These are phyloP conservation scores for Melitaea athalia DNA, from an alignment of 2,888 invertebrate species.

Conservation along the genomic window DNA sequence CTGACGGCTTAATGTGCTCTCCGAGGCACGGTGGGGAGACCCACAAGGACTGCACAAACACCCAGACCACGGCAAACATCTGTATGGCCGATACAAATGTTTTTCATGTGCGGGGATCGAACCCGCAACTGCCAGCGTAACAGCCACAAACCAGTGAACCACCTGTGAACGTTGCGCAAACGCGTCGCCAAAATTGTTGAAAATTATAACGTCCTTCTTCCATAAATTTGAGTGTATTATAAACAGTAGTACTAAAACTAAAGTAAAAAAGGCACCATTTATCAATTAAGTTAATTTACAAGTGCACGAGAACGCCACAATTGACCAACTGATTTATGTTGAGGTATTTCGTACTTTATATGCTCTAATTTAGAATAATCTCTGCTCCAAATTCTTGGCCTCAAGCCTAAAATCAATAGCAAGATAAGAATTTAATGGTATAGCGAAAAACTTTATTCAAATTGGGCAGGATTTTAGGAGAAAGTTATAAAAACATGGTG, in stretches of 20 bases:
- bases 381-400: neutral
- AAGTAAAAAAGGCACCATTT: neutral
- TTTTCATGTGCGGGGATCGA: too few relatives aligned
- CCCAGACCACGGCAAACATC: too few relatives aligned
- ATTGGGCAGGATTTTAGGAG: neutral
- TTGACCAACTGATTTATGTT: neutral
- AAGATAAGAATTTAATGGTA: neutral
- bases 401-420: slow-evolving; percentile 3
- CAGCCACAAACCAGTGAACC: too few relatives aligned
- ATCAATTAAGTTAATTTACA: neutral
- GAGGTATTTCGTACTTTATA: neutral
- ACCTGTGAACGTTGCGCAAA: too few relatives aligned
- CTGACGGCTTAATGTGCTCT: too few relatives aligned
- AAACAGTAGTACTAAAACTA: neutral
- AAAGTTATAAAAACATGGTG: neutral
- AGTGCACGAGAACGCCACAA: neutral
- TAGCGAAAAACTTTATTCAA: neutral
- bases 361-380: slow-evolving; percentile 3
- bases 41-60: too few relatives aligned
- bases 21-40: too few relatives aligned
- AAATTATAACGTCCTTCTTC: too few relatives aligned
- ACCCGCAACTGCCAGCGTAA: too few relatives aligned
- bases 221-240: too few relatives aligned
- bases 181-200: too few relatives aligned
- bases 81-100: too few relatives aligned